Percentiles rank a stretch among this genome's conserved stretches.
phyloP scores from a whole-genome alignment of 2,888 invertebrate genomes.

The Kryphioiulus occultus region DNA sequence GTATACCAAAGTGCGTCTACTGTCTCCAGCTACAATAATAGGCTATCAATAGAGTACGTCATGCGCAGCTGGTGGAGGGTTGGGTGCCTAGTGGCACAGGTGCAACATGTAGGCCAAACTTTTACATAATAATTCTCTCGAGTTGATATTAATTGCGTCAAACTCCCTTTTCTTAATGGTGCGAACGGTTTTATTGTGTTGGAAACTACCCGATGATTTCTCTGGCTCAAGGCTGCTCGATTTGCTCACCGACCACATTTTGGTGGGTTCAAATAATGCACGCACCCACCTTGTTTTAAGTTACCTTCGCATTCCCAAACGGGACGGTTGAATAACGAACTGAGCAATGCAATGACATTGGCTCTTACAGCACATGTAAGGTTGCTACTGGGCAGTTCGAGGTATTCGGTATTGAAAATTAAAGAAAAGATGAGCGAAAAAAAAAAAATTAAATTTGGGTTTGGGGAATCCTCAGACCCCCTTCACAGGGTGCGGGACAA shows the following conservation, averaged over 20 bases:
- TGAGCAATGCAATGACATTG: conserved; percentile 4
- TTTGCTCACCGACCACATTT: not conserved
- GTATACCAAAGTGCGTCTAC: too few relatives aligned
- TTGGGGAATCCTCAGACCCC: too few relatives aligned
- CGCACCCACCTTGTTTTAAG: not conserved
- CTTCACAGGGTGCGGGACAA: too few relatives aligned
- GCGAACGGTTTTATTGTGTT: not conserved
- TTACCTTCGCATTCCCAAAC: not conserved
- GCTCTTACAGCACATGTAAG: not conserved
- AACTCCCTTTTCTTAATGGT: conserved; percentile 13
- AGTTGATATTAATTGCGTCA: not conserved
- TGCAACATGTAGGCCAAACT: not conserved
- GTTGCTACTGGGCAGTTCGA: too few relatives aligned
- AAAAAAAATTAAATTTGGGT: too few relatives aligned
- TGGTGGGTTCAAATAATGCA: not conserved
- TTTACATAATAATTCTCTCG: not conserved
- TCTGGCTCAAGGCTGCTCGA: not conserved
- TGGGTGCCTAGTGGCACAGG: too few relatives aligned
- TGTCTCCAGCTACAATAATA: too few relatives aligned
- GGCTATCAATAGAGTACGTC: too few relatives aligned
- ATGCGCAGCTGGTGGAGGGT: too few relatives aligned
- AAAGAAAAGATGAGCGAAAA: too few relatives aligned
- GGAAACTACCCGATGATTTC: not conserved
- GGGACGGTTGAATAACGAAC: not conserved
- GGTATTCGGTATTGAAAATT: too few relatives aligned